These are phyloP conservation scores for Andrena flavipes DNA, from an alignment of 2,888 invertebrate species.

Conservation along the genomic window DNA sequence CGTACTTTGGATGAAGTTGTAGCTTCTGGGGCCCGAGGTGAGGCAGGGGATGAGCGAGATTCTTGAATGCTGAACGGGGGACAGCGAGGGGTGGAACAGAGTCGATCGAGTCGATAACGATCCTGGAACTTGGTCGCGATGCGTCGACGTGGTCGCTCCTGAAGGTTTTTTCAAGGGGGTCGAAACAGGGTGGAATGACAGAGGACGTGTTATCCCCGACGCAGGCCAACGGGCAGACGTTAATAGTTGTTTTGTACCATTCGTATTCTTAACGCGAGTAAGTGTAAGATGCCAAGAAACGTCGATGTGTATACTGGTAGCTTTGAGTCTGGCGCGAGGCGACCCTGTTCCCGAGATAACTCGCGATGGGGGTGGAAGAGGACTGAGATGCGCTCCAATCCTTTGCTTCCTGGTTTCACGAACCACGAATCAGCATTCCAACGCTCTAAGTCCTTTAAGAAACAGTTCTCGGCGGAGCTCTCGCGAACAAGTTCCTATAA, in stretches of 20 bases:
- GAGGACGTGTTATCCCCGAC: background rate
- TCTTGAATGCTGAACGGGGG: background rate
- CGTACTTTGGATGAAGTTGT: constrained; percentile 3
- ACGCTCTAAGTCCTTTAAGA: background rate
- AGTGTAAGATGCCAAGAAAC: constrained; percentile 75
- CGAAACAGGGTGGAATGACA: background rate
- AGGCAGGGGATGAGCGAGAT: background rate
- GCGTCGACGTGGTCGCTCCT: background rate
- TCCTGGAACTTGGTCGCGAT: constrained; percentile 6
- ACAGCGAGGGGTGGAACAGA: background rate
- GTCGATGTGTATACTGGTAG: constrained; percentile 67
- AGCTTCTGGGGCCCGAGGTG: background rate
- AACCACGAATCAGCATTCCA: too few relatives aligned
- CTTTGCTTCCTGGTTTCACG: constrained; percentile 19
- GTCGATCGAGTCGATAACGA: constrained; percentile 13
- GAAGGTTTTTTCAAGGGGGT: background rate
- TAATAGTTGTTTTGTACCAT: constrained; percentile 80
- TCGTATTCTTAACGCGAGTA: constrained; percentile 79
- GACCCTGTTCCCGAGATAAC: constrained; percentile 33
- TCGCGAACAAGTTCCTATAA: background rate
- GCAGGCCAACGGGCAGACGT: constrained; percentile 60
- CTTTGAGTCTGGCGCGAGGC: constrained; percentile 41
- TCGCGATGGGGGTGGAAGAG: background rate
- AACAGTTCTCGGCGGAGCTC: background rate
- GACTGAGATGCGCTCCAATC: constrained; percentile 12